Evolutionary conservation across 1,140 invertebrate species (phyloP).

Genomic region (Cryptotermes secundus): DNA sequence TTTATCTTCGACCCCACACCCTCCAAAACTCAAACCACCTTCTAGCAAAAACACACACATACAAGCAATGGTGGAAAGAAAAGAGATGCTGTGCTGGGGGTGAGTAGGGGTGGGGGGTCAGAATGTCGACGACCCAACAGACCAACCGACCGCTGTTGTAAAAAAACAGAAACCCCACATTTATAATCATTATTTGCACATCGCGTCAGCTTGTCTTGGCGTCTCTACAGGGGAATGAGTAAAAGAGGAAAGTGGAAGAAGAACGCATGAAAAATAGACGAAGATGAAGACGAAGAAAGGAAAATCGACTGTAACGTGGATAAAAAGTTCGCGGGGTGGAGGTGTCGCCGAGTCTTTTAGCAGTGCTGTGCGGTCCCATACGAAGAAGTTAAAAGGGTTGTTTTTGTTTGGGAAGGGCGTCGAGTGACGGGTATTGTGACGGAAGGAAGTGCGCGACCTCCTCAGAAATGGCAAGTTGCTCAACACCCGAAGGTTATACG

Average conservation of each 20-base stretch:
- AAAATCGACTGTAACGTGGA: no score
- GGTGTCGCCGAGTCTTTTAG: not conserved
- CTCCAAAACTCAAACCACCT: no score
- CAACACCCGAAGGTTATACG: no score
- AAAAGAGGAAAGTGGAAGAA: not conserved
- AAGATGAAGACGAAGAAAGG: not conserved
- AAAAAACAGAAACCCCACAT: constrained; percentile 31
- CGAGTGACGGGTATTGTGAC: no score
- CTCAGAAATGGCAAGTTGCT: no score
- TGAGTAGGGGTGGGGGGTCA: constrained; percentile 1
- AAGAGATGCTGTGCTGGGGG: not conserved
- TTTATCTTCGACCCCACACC: constrained; percentile 21
- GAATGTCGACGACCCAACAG: constrained; percentile 25
- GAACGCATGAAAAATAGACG: not conserved
- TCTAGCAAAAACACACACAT: not conserved
- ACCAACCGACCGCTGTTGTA: not conserved
- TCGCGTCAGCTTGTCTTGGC: constrained; percentile 36
- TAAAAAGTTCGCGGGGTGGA: not conserved
- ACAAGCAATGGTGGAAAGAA: not conserved
- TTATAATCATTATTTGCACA: constrained; percentile 38
- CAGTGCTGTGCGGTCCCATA: not conserved
- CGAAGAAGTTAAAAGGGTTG: not conserved
- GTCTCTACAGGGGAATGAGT: not conserved
- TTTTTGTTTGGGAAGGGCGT: no score
- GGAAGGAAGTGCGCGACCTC: no score